Percentiles rank a stretch among this genome's conserved stretches.
phyloP scores from a whole-genome alignment of 2,797 vertebrate genomes.

The Alosa sapidissima region DNA sequence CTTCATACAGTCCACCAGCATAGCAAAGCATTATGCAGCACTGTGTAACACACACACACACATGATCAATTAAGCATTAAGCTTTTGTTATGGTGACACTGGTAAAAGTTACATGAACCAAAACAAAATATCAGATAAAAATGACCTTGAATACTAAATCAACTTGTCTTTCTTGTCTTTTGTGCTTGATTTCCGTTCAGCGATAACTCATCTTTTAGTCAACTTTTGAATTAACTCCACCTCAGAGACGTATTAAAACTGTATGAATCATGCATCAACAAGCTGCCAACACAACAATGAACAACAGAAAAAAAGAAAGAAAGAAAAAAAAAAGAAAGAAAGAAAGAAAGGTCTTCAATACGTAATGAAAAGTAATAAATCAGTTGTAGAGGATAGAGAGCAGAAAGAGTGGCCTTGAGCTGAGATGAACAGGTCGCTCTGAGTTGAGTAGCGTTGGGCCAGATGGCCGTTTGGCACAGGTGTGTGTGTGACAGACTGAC shows the following conservation, averaged over 20 bases:
- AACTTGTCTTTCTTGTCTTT: background rate
- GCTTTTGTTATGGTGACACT: constrained; percentile 42
- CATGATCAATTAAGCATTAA: constrained; percentile 44
- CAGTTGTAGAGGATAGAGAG: background rate
- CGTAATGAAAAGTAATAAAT: background rate
- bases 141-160: background rate
- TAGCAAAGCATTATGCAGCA: background rate
- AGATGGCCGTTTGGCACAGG: constrained; percentile 34
- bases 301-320: background rate
- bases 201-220: background rate
- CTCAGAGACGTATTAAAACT: background rate
- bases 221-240: background rate
- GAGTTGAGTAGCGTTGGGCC: background rate
- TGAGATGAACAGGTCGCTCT: background rate
- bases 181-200: background rate
- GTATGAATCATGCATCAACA: background rate
- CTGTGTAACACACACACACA: constrained; percentile 42
- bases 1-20: background rate
- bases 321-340: background rate
- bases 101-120: constrained; percentile 30
- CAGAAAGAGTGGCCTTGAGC: background rate
- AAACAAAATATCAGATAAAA: background rate
- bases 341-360: background rate
- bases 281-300: background rate
- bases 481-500: constrained; percentile 56